These are phyloP conservation scores for Halcyon leucocephala DNA, from an alignment of 2,797 vertebrate genomes.

Conservation along the genomic window DNA sequence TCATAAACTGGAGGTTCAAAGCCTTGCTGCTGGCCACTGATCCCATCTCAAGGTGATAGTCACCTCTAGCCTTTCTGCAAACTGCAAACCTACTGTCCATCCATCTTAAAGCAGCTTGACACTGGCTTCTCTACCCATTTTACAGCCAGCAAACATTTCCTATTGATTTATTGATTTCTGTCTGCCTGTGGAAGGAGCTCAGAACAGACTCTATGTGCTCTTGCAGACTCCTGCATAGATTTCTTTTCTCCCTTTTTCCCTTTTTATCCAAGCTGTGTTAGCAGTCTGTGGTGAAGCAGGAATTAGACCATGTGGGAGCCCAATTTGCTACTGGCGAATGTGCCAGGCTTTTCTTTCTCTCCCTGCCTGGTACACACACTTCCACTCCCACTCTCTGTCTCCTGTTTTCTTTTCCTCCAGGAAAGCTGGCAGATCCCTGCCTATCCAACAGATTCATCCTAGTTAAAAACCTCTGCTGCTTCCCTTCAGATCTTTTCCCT, in stretches of 20 bases:
- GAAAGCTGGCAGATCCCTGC: neutral
- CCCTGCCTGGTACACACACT: neutral
- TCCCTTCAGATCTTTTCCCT: slow-evolving; percentile 4
- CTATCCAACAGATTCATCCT: neutral
- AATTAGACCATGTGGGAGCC: slow-evolving; percentile 91
- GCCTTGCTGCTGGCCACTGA: slow-evolving; percentile 74
- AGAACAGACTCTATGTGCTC: slow-evolving; percentile 90
- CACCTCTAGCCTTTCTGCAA: slow-evolving; percentile 84
- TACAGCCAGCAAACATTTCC: slow-evolving; percentile 96
- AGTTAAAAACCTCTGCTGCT: neutral
- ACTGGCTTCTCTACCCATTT: slow-evolving; percentile 90
- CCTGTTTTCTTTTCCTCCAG: neutral
- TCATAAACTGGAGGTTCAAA: slow-evolving; percentile 82
- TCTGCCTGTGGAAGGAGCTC: slow-evolving; percentile 92
- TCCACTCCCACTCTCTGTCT: neutral
- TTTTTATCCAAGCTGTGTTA: slow-evolving; percentile 87
- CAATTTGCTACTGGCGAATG: slow-evolving; percentile 84
- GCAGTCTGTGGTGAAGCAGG: slow-evolving; percentile 83
- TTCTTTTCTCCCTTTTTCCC: slow-evolving; percentile 85
- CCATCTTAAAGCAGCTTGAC: slow-evolving; percentile 92
- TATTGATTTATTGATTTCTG: slow-evolving; percentile 98
- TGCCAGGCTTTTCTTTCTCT: slow-evolving; percentile 77
- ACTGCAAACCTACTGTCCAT: slow-evolving; percentile 87
- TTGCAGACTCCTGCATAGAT: slow-evolving; percentile 87
- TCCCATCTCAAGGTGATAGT: slow-evolving; percentile 85